phyloP scores from a whole-genome alignment of 2,888 invertebrate species.

The Hirtodrosophila confusa region DNA sequence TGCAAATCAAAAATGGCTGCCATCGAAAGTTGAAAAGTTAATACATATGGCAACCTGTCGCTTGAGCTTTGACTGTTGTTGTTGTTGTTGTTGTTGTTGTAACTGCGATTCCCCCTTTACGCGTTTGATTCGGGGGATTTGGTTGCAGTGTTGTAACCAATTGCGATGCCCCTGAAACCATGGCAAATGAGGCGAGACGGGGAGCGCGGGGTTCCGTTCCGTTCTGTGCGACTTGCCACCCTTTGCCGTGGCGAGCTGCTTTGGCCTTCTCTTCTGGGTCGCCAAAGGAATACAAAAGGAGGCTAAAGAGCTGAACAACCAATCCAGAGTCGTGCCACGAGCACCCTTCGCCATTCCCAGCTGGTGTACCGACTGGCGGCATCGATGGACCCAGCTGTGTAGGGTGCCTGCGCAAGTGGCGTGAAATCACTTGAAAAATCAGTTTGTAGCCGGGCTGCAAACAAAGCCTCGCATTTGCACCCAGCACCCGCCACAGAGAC shows the following conservation, averaged over 20 bases:
- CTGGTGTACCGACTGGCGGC: not conserved
- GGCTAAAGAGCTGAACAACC: not conserved
- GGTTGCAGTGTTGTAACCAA: constrained; percentile 40
- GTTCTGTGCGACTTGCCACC: constrained; percentile 1
- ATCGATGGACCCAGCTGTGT: constrained; percentile 19
- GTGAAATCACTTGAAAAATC: constrained; percentile 65
- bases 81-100: constrained; percentile 10
- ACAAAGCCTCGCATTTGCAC: constrained; percentile 55
- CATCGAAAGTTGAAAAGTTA: constrained; percentile 36
- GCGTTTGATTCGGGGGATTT: constrained; percentile 36
- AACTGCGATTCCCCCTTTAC: constrained; percentile 8
- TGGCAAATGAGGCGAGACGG: constrained; percentile 59
- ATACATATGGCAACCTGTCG: constrained; percentile 49
- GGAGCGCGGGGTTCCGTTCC: not conserved
- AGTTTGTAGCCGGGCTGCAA: constrained; percentile 46
- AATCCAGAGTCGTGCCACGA: not conserved
- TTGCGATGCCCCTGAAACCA: constrained; percentile 50
- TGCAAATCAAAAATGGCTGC: constrained; percentile 57
- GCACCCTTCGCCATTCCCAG: constrained; percentile 6
- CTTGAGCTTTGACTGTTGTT: constrained; percentile 14
- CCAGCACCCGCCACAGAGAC: constrained; percentile 18
- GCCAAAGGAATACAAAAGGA: not conserved
- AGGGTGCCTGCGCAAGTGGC: constrained; percentile 47
- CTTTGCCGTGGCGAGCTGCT: not conserved
- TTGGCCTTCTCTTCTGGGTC: not conserved